phyloP scores from a whole-genome alignment of 2,113 vertebrate genomes.

The Nycticebus coucang region DNA sequence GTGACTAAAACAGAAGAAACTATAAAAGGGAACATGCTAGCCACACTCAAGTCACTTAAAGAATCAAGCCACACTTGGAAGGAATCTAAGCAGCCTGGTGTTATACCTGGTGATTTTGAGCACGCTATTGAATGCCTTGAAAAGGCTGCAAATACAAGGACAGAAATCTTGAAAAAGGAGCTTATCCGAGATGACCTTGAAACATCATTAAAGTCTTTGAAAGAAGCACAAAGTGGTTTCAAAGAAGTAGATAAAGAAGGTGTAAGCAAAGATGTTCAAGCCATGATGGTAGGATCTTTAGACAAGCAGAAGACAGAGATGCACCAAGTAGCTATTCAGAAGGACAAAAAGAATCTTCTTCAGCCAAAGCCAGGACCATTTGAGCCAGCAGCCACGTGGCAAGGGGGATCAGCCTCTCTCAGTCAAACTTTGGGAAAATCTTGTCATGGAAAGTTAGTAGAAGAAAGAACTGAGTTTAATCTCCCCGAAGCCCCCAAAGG shows the following conservation, averaged over 20 bases:
- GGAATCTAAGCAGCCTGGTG: constrained; percentile 87
- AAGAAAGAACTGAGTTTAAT: constrained; percentile 83
- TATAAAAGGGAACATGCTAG: constrained; percentile 88
- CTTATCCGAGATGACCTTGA: constrained; percentile 90
- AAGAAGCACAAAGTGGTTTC: constrained; percentile 85
- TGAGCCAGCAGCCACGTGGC: constrained; percentile 82
- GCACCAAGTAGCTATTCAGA: constrained; percentile 82
- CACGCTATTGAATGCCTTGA: constrained; percentile 90
- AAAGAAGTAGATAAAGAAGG: constrained; percentile 86
- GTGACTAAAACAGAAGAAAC: constrained; percentile 90
- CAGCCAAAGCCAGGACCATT: constrained; percentile 86
- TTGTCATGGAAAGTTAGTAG: constrained; percentile 82
- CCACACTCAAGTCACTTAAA: constrained; percentile 87
- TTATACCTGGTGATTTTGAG: constrained; percentile 89
- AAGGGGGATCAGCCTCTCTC: constrained; percentile 74
- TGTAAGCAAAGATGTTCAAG: constrained; percentile 84
- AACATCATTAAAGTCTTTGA: constrained; percentile 88
- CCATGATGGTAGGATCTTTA: constrained; percentile 83
- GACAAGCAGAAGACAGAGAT: constrained; percentile 82
- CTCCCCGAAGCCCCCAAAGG: constrained; percentile 86
- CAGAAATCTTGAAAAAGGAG: constrained; percentile 87
- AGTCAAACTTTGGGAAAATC: constrained; percentile 86
- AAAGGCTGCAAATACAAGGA: constrained; percentile 86
- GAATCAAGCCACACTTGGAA: constrained; percentile 85
- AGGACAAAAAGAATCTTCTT: constrained; percentile 85